phyloP scores from a whole-genome alignment of 2,113 vertebrate species.

The Fregata magnificens region DNA sequence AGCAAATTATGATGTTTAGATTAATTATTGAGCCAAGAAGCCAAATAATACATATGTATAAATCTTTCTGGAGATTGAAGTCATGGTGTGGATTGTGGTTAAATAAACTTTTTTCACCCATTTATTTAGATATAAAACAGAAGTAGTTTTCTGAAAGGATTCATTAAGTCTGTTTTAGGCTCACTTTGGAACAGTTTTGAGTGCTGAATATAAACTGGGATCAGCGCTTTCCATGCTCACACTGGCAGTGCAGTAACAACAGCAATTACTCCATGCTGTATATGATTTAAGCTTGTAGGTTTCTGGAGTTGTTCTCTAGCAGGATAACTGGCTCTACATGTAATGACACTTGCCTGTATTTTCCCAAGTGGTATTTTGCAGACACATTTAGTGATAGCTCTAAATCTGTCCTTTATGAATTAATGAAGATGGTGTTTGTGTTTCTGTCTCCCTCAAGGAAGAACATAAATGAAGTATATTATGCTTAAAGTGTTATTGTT shows the following conservation, averaged over 20 bases:
- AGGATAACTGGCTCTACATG: conserved; percentile 29
- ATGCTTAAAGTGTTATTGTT: background rate
- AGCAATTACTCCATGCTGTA: background rate
- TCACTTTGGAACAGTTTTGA: conserved; percentile 50
- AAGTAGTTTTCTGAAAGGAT: conserved; percentile 24
- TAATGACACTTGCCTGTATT: conserved; percentile 1
- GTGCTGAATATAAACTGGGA: conserved; percentile 19
- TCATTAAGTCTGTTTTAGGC: conserved; percentile 34
- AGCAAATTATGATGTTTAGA: background rate
- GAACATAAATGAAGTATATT: background rate
- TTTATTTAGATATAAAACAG: conserved; percentile 38
- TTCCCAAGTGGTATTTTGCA: conserved; percentile 32
- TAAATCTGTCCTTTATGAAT: conserved; percentile 56
- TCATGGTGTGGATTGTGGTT: background rate
- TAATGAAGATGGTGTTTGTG: conserved; percentile 20
- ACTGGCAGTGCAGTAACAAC: background rate
- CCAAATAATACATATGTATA: background rate
- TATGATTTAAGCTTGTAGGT: conserved; percentile 9
- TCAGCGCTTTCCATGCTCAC: background rate
- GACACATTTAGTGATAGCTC: conserved; percentile 2
- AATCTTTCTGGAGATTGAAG: background rate
- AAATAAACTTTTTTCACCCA: background rate
- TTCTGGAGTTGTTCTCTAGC: conserved; percentile 3
- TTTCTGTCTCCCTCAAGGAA: background rate
- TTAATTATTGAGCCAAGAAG: background rate